phyloP scores from a whole-genome alignment of 1,140 invertebrate species.

The Harpegnathos saltator region DNA sequence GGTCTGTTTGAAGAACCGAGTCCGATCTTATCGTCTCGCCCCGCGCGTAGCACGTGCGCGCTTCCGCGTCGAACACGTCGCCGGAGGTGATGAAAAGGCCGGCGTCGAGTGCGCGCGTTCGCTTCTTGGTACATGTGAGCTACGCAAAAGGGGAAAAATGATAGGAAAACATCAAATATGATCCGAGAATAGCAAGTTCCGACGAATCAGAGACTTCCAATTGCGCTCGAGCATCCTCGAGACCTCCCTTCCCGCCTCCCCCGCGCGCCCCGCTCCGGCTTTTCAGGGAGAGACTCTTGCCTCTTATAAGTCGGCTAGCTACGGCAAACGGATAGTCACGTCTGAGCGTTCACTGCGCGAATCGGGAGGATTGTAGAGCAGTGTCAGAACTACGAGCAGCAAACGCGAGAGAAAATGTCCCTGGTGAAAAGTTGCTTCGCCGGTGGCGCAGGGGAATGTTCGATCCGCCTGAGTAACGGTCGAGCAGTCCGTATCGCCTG shows the following conservation, averaged over 20 bases:
- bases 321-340: conserved; percentile 34
- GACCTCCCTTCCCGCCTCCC: no score
- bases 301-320: conserved; percentile 24
- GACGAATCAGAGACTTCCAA: conserved; percentile 40
- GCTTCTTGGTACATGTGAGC: conserved; percentile 8
- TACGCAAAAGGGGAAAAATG: conserved; percentile 23
- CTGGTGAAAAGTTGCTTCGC: conserved; percentile 9
- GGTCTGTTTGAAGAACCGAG: conserved; percentile 40
- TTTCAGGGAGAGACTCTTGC: no score
- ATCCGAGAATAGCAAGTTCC: conserved; percentile 41
- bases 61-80: conserved; percentile 18
- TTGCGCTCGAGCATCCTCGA: not conserved
- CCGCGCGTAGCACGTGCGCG: conserved; percentile 28
- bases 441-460: not conserved
- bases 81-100: conserved; percentile 40
- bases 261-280: no score
- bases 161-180: conserved; percentile 37
- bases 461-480: not conserved
- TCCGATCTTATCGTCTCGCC: conserved; percentile 45
- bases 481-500: not conserved
- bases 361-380: conserved; percentile 31
- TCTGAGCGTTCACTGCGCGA: not conserved
- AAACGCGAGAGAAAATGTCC: not conserved
- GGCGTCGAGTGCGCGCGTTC: not conserved
- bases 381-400: not conserved